Percentiles rank a stretch among this genome's conserved stretches.
Evolutionary conservation across 2,113 vertebrate genomes (phyloP).

Genomic region (Pteruthius melanotis): DNA sequence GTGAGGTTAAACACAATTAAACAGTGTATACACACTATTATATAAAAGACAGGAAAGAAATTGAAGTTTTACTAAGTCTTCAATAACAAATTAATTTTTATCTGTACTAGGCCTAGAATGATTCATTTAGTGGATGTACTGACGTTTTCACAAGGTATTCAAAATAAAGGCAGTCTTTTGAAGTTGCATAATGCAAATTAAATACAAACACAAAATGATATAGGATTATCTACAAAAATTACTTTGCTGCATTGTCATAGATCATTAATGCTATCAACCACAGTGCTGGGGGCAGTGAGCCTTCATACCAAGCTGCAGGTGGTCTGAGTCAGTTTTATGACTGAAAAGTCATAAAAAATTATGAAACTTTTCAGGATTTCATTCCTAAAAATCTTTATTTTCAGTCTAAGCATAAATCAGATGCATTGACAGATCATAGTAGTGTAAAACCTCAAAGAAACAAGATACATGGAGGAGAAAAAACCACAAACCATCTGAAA

Average conservation of each 20-base stretch:
- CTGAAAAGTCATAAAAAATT: too few species aligned
- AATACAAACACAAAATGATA: background rate
- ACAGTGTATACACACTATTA: background rate
- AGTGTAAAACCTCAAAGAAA: background rate
- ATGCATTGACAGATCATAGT: background rate
- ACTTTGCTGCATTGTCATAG: background rate
- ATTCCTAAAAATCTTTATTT: background rate
- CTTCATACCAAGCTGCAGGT: background rate
- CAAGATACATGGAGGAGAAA: background rate
- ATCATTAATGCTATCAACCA: rapidly evolving
- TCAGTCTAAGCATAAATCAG: background rate
- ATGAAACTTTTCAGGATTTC: background rate
- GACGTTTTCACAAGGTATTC: background rate
- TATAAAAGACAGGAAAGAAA: background rate
- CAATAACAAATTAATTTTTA: background rate
- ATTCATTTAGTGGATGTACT: background rate
- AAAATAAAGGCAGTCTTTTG: background rate
- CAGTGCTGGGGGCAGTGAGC: background rate
- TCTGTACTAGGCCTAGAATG: background rate
- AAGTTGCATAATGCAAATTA: background rate
- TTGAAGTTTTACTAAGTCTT: background rate
- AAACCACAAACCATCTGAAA: background rate
- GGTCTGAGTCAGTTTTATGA: background rate
- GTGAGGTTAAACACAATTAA: background rate
- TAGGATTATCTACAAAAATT: background rate